phyloP scores from a whole-genome alignment of 2,113 vertebrate species.

The Cynocephalus volans region DNA sequence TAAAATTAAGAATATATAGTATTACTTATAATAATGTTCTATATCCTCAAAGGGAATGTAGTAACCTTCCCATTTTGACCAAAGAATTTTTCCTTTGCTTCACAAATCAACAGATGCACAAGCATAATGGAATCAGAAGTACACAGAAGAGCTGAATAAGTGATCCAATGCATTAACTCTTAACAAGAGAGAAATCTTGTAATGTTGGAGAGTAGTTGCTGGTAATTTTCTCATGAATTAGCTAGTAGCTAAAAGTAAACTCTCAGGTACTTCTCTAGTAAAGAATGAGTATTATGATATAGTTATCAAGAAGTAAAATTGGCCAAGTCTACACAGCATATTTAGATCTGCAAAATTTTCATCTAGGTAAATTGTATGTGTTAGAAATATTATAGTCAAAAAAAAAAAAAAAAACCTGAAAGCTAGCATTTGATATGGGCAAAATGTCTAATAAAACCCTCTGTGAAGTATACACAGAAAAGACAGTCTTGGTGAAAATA shows the following conservation, averaged over 20 bases:
- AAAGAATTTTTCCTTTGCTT: not conserved
- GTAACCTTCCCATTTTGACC: not conserved
- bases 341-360: not conserved
- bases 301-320: constrained; percentile 11
- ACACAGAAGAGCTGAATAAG: not conserved
- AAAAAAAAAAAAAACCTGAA: constrained; percentile 45
- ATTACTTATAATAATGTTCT: not conserved
- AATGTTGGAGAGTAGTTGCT: not conserved
- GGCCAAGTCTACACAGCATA: not conserved
- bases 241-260: not conserved
- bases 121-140: not conserved
- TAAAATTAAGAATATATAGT: not conserved
- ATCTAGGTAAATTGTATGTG: not conserved
- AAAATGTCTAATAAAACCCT: constrained; percentile 10
- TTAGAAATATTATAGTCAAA: not conserved
- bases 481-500: not conserved
- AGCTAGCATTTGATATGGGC: not conserved
- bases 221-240: not conserved
- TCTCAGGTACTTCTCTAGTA: not conserved
- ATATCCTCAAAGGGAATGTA: not conserved
- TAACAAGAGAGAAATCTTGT: not conserved
- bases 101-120: not conserved
- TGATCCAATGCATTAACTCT: not conserved
- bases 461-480: not conserved
- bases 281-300: not conserved